Conservation (phyloP, 2,888 invertebrate species). For the Horisme vitalbata region DNA sequence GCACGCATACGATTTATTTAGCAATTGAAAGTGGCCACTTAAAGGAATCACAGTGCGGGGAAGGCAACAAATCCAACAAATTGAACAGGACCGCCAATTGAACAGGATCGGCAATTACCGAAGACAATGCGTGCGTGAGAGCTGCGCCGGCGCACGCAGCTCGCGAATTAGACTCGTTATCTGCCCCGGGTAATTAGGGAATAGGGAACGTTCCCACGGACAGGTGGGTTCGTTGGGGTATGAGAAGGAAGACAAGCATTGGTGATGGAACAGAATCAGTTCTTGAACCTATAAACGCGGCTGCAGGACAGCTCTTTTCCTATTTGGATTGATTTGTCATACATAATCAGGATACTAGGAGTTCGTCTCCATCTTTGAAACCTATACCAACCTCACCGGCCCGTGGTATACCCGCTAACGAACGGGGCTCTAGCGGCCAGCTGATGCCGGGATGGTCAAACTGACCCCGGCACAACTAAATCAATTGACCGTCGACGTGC, state of each 20-base stretch:
- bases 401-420: too few species aligned
- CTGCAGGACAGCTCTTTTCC: too few species aligned
- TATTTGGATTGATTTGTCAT: too few species aligned
- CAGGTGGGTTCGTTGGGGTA: conserved; percentile 30
- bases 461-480: too few species aligned
- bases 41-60: conserved; percentile 79
- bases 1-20: conserved; percentile 71
- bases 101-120: conserved; percentile 81
- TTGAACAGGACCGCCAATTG: conserved; percentile 81
- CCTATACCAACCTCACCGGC: too few species aligned
- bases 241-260: background rate
- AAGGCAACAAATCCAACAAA: conserved; percentile 75
- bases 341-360: too few species aligned
- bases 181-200: conserved; percentile 74
- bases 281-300: too few species aligned
- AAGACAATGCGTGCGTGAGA: conserved; percentile 83
- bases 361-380: too few species aligned
- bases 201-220: conserved; percentile 70
- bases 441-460: too few species aligned
- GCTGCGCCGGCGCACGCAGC: conserved; percentile 74
- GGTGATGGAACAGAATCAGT: too few species aligned
- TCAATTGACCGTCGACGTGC: too few species aligned
- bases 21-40: conserved; percentile 79
- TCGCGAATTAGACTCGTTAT: conserved; percentile 81
- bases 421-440: too few species aligned